A percentile compares a stretch with the other conserved stretches of the same genome.
Conservation (phyloP, 2,888 invertebrate species). For the Coleophora flavipennella region DNA sequence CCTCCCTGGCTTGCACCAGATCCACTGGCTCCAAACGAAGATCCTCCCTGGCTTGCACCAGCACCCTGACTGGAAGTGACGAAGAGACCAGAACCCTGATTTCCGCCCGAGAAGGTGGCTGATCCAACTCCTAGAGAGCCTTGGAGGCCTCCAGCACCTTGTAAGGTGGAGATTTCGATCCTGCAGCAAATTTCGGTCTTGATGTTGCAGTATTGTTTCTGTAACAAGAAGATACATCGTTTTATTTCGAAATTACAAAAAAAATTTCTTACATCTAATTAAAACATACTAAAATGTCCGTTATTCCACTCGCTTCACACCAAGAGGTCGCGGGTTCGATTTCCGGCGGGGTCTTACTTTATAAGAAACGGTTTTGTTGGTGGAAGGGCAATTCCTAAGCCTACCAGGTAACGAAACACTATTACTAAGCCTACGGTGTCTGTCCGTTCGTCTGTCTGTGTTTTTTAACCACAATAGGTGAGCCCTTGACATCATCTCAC, state of each 20-base stretch:
- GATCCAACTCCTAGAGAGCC: constrained; percentile 40
- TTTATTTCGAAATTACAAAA: background rate
- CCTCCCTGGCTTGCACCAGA: constrained; percentile 2
- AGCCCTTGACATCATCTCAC: too few species aligned
- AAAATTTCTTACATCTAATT: too few species aligned
- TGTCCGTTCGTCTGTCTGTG: too few species aligned
- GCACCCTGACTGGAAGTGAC: constrained; percentile 16
- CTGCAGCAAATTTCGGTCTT: constrained; percentile 64
- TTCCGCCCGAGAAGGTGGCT: constrained; percentile 33
- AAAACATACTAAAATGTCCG: too few species aligned
- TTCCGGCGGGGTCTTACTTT: too few species aligned
- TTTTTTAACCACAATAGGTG: too few species aligned
- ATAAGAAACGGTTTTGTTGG: too few species aligned
- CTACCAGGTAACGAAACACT: too few species aligned
- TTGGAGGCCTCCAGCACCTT: constrained; percentile 34
- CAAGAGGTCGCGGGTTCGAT: too few species aligned
- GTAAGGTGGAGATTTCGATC: constrained; percentile 37
- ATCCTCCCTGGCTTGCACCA: constrained; percentile 12
- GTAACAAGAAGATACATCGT: constrained; percentile 30
- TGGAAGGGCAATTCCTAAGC: too few species aligned
- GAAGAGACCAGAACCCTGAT: constrained; percentile 35
- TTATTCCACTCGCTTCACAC: too few species aligned
- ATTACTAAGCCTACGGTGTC: too few species aligned
- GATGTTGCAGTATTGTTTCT: constrained; percentile 64
- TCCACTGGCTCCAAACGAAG: constrained; percentile 3